These are phyloP conservation scores for Mesorhabditis sp. DNA, from an alignment of 2,888 invertebrate species.

Conservation along the genomic window DNA sequence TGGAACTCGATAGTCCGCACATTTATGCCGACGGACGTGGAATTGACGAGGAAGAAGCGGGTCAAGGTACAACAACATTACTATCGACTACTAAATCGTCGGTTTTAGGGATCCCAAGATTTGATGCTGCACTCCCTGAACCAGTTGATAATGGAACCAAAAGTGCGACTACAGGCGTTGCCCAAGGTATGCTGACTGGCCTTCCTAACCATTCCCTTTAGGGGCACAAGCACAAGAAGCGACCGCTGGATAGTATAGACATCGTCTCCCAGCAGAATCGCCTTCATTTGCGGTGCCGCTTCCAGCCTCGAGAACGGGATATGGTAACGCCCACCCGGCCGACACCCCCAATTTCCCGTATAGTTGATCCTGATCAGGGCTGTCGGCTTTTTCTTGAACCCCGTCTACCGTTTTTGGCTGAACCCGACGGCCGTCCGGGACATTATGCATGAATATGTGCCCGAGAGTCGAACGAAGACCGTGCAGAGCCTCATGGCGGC, in stretches of 20 bases:
- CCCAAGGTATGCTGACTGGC: neutral
- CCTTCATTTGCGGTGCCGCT: conserved; percentile 38
- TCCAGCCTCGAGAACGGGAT: conserved; percentile 43
- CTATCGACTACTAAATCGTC: neutral
- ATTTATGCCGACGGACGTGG: conserved; percentile 38
- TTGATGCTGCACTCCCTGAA: neutral
- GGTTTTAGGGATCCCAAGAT: neutral
- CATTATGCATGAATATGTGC: conserved; percentile 55
- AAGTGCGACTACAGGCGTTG: neutral
- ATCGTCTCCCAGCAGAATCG: conserved; percentile 30
- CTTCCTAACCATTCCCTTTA: neutral
- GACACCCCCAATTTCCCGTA: conserved; percentile 9
- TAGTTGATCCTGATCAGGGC: conserved; percentile 51
- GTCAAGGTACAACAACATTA: neutral
- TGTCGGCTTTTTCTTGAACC: conserved; percentile 55
- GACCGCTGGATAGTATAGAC: conserved; percentile 43
- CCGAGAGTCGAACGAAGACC: conserved; percentile 40
- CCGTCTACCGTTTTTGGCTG: conserved; percentile 54
- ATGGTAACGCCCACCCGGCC: conserved; percentile 25
- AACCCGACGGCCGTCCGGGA: conserved; percentile 52
- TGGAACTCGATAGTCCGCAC: conserved; percentile 41
- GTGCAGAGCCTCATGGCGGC: conserved; percentile 51
- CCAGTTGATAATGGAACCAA: neutral
- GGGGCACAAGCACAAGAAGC: conserved; percentile 22
- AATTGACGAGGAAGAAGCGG: conserved; percentile 24